Conservation (phyloP, 2,888 invertebrate genomes). For the Drosophila tanythrix region DNA sequence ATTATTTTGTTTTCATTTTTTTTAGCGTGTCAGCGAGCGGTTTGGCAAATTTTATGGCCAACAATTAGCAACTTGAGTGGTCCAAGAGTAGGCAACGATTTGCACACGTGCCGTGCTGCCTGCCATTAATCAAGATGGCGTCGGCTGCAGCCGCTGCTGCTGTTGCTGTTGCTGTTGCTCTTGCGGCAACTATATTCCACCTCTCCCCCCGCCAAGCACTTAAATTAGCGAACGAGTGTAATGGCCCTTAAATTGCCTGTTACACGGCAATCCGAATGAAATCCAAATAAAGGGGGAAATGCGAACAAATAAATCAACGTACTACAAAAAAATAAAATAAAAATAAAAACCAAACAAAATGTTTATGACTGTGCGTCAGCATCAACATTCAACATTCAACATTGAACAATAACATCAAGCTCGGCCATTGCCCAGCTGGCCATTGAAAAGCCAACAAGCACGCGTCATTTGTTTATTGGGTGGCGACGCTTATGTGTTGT, state of each 20-base stretch:
- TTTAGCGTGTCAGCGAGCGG: slow-evolving; percentile 59
- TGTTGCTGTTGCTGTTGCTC: background rate
- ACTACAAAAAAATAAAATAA: slow-evolving; percentile 30
- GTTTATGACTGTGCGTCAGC: slow-evolving; percentile 37
- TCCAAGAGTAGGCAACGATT: slow-evolving; percentile 65
- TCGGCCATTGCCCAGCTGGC: slow-evolving; percentile 20
- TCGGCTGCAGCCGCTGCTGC: slow-evolving; percentile 36
- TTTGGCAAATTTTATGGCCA: slow-evolving; percentile 71
- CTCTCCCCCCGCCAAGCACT: background rate
- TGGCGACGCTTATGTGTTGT: slow-evolving; percentile 38
- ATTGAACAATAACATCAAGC: background rate
- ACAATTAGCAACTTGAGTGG: slow-evolving; percentile 70
- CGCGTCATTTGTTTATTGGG: slow-evolving; percentile 44
- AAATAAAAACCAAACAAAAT: slow-evolving; percentile 18
- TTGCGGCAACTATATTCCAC: background rate
- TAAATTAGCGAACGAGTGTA: slow-evolving; percentile 10
- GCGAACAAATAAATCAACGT: slow-evolving; percentile 63
- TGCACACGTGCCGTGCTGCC: slow-evolving; percentile 63
- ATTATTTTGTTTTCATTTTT: slow-evolving; percentile 13
- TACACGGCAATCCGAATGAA: slow-evolving; percentile 70
- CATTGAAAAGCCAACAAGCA: slow-evolving; percentile 23
- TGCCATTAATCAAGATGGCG: slow-evolving; percentile 66
- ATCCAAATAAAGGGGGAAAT: slow-evolving; percentile 66
- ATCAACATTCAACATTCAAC: background rate
- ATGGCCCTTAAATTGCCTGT: slow-evolving; percentile 58